Conservation (phyloP, 2,888 invertebrate species). For the Alsophila aescularia region DNA sequence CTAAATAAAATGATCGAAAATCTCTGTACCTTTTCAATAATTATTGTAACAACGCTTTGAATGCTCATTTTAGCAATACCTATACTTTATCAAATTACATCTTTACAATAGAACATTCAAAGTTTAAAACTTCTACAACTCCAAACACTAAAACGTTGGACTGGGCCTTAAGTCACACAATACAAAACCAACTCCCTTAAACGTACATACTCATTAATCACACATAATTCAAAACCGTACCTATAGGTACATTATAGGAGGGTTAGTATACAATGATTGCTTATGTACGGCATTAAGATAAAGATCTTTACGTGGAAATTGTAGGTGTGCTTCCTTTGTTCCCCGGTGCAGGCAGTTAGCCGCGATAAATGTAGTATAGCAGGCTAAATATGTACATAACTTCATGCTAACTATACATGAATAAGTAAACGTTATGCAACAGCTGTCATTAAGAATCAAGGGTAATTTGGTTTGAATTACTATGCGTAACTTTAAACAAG, state of each 20-base stretch:
- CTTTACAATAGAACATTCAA: no score
- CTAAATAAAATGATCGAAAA: no score
- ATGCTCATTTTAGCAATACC: no score
- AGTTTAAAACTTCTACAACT: no score
- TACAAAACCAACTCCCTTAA: slow-evolving; percentile 6
- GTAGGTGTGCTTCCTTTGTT: slow-evolving; percentile 46
- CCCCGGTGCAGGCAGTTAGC: slow-evolving; percentile 31
- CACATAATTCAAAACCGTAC: slow-evolving; percentile 2
- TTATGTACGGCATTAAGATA: slow-evolving; percentile 58
- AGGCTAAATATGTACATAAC: slow-evolving; percentile 9
- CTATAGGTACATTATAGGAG: not conserved
- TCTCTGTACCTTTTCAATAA: no score
- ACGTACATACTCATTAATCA: slow-evolving; percentile 21
- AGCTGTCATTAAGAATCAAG: slow-evolving; percentile 3
- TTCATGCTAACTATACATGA: slow-evolving; percentile 11
- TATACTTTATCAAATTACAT: no score
- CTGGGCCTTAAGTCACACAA: not conserved
- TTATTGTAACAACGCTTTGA: no score
- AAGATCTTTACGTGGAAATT: slow-evolving; percentile 55
- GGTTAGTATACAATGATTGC: slow-evolving; percentile 37
- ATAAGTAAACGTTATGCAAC: slow-evolving; percentile 7
- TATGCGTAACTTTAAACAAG: not conserved
- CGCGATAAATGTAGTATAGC: slow-evolving; percentile 35
- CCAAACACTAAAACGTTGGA: not conserved
- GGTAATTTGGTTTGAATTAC: not conserved